Evolutionary conservation across 2,113 vertebrate genomes (phyloP), one percentile per base, ranked within the genome.

Genomic region (Synodontis membranacea): DNA sequence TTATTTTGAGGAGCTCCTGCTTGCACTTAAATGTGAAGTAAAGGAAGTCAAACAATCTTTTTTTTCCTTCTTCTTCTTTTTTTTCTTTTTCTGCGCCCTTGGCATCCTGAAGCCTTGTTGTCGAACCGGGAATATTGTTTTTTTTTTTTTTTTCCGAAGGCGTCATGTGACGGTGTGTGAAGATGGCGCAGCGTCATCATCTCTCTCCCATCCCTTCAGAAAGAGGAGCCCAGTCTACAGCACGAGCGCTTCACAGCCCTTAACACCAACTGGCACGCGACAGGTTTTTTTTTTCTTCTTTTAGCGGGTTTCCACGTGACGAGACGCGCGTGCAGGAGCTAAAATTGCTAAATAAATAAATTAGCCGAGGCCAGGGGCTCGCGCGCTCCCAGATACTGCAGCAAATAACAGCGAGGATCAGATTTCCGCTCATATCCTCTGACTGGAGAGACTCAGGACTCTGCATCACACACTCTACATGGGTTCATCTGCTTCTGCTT

Each of bases 81-180:
- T 7, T 2, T 75, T 48, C 25, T 17, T 48, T 48, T 31, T 31
- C 25, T 28, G 52, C 76, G 7, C 75, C 31, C 17, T 34, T 79
- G 14, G 50, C 37, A 37, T 80, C 11, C 31, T 37, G 21, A 80
- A 56, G 17, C 66, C 62, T 70, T 80, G n/a, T n/a, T n/a, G n/a
- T n/a, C n/a, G 62, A 54, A 28, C 39, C 50, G 75, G 56, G 50
- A 74, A 82, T 52, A 60, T 82, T n/a, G n/a, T n/a, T n/a, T n/a
- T n/a, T n/a, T n/a, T n/a, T n/a, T n/a, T n/a, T n/a, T n/a, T n/a
- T n/a, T 76, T 75, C 4, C 60, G 37, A 42, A 54, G 54, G 66
- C 54, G 80, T 86, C 85, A 74, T 75, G 85, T 86, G 80, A 86
- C 85, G 46, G 86, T 42, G n/a, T 39, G 34, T 87, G 86, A 87